These are phyloP conservation scores for Copidosoma floridanum DNA, from an alignment of 1,140 invertebrate genomes.

Conservation along the genomic window DNA sequence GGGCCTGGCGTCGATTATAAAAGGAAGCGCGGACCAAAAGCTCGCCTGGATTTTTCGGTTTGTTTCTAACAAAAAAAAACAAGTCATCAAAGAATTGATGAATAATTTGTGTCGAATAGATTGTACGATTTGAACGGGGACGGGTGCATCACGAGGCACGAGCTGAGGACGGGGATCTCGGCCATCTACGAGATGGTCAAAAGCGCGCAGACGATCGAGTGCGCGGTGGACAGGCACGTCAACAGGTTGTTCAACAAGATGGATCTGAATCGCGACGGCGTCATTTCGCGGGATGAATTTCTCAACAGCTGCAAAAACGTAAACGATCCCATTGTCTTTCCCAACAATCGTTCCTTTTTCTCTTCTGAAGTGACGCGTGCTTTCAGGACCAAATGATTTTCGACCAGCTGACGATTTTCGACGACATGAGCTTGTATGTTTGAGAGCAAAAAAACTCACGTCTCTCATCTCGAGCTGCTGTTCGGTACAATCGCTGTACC, in stretches of 20 bases:
- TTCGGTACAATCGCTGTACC: too few relatives aligned
- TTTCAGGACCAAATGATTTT: constrained; percentile 39
- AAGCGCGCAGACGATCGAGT: constrained; percentile 30
- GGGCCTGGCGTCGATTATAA: constrained; percentile 37
- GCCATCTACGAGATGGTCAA: constrained; percentile 48
- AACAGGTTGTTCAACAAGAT: constrained; percentile 47
- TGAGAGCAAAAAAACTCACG: too few relatives aligned
- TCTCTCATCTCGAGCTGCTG: too few relatives aligned
- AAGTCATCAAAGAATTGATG: too few relatives aligned
- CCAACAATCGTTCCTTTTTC: too few relatives aligned
- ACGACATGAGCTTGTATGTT: too few relatives aligned
- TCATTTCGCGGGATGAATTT: constrained; percentile 47
- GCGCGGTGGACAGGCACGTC: constrained; percentile 39
- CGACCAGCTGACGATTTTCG: constrained; percentile 38
- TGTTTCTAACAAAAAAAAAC: neutral
- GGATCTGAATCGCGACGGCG: constrained; percentile 44
- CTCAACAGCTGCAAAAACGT: constrained; percentile 46
- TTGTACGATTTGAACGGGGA: constrained; percentile 49
- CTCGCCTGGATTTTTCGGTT: constrained; percentile 49
- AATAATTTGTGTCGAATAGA: too few relatives aligned
- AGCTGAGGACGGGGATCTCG: constrained; percentile 42
- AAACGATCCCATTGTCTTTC: neutral
- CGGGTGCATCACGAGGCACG: constrained; percentile 44
- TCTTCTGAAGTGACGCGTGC: neutral
- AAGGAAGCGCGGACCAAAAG: constrained; percentile 43